Conservation (phyloP, 1,140 invertebrate species). For the Drosophila persimilis region DNA sequence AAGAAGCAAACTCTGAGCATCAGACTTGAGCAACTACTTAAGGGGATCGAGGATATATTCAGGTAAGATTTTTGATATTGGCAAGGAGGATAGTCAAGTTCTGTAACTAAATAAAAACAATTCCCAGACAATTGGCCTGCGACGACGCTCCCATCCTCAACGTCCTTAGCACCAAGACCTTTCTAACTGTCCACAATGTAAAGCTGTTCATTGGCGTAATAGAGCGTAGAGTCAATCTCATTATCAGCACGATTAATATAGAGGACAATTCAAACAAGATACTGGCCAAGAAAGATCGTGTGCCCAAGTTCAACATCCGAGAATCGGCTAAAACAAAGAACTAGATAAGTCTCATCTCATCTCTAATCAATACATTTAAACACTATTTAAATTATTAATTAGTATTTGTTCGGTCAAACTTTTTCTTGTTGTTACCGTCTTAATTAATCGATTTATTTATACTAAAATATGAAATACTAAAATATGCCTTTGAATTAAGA, state of each 20-base stretch:
- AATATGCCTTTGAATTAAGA: too few relatives aligned
- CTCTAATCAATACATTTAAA: too few relatives aligned
- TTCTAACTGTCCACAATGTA: slow-evolving; percentile 88
- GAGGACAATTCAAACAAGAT: slow-evolving; percentile 83
- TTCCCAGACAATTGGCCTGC: slow-evolving; percentile 84
- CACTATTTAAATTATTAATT: too few relatives aligned
- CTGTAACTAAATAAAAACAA: neutral
- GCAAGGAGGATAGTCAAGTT: too few relatives aligned
- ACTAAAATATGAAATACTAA: too few relatives aligned
- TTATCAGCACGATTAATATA: slow-evolving; percentile 84
- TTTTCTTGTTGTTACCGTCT: too few relatives aligned
- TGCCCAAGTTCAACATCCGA: slow-evolving; percentile 81
- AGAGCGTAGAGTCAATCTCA: slow-evolving; percentile 85
- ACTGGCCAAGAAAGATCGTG: slow-evolving; percentile 73
- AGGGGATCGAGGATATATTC: slow-evolving; percentile 86
- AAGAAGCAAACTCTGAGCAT: slow-evolving; percentile 74
- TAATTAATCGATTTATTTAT: too few relatives aligned
- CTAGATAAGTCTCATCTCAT: slow-evolving; percentile 1
- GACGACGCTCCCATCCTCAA: slow-evolving; percentile 88
- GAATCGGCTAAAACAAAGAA: slow-evolving; percentile 77
- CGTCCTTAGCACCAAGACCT: slow-evolving; percentile 87
- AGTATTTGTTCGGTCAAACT: too few relatives aligned
- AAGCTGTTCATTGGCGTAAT: slow-evolving; percentile 89
- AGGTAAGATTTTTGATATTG: slow-evolving; percentile 32
- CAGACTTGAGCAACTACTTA: slow-evolving; percentile 84